Conservation (phyloP, 2,888 invertebrate genomes). For the Phrixothrix hirtus region DNA sequence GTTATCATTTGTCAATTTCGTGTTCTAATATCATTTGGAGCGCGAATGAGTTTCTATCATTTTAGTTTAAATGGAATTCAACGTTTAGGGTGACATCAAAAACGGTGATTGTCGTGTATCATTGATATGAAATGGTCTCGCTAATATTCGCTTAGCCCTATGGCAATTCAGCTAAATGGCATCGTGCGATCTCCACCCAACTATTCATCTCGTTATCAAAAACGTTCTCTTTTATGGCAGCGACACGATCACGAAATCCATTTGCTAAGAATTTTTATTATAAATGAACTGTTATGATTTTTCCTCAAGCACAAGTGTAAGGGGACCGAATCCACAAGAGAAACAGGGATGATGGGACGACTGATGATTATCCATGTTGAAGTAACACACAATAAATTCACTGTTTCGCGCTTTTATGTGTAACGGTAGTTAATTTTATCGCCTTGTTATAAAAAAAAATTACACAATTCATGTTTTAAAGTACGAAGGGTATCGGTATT, state of each 20-base stretch:
- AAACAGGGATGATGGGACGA: constrained; percentile 6
- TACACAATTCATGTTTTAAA: too few species aligned
- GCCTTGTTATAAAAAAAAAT: too few species aligned
- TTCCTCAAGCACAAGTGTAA: constrained; percentile 13
- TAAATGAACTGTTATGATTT: constrained; percentile 28
- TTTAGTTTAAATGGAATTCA: constrained; percentile 12
- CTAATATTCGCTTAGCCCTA: constrained; percentile 29
- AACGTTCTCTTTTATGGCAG: constrained; percentile 26
- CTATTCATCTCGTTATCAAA: constrained; percentile 30
- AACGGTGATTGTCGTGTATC: constrained; percentile 27
- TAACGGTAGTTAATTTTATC: neutral
- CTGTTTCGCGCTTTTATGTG: constrained; percentile 14
- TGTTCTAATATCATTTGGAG: constrained; percentile 2
- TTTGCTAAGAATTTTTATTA: constrained; percentile 29
- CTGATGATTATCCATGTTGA: constrained; percentile 15
- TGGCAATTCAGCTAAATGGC: constrained; percentile 28
- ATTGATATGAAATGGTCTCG: constrained; percentile 30
- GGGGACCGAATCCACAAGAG: constrained; percentile 2
- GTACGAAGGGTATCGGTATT: too few species aligned
- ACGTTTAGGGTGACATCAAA: constrained; percentile 14
- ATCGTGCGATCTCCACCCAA: constrained; percentile 19
- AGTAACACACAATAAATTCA: constrained; percentile 20
- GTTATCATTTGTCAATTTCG: constrained; percentile 16
- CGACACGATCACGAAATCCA: constrained; percentile 28
- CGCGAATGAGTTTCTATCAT: constrained; percentile 8